Evolutionary conservation across 1,140 invertebrate genomes (phyloP).

Genomic region (Glossosoma conforme): DNA sequence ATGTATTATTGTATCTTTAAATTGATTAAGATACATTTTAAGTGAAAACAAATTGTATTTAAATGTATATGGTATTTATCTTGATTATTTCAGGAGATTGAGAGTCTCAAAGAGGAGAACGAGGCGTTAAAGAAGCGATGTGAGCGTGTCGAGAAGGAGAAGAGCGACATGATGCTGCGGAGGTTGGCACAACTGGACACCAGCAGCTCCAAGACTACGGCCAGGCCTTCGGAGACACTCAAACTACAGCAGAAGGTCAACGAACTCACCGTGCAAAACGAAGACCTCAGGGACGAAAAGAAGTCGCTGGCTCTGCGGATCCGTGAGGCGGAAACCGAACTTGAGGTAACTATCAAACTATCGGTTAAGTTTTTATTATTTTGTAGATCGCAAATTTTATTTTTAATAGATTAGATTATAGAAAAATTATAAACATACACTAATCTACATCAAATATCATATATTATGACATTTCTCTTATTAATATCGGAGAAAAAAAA

Average conservation of each 20-base stretch:
- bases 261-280: slow-evolving; percentile 70
- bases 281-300: slow-evolving; percentile 78
- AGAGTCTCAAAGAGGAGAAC: slow-evolving; percentile 63
- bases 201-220: slow-evolving; percentile 62
- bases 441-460: too few relatives aligned
- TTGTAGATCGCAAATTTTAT: too few relatives aligned
- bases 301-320: slow-evolving; percentile 66
- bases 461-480: too few relatives aligned
- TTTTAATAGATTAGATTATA: too few relatives aligned
- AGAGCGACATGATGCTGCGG: slow-evolving; percentile 76
- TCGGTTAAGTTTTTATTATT: too few relatives aligned
- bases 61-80: too few relatives aligned
- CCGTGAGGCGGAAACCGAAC: slow-evolving; percentile 66
- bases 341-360: slow-evolving; percentile 40
- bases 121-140: slow-evolving; percentile 65
- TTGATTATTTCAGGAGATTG: slow-evolving; percentile 52
- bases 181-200: slow-evolving; percentile 71
- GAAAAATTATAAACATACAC: too few relatives aligned
- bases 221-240: slow-evolving; percentile 59
- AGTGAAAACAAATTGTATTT: too few relatives aligned
- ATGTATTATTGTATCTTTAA: too few relatives aligned
- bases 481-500: too few relatives aligned
- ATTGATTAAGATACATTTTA: too few relatives aligned
- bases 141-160: slow-evolving; percentile 77
- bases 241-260: slow-evolving; percentile 78